Evolutionary conservation across 1,140 invertebrate species (phyloP).

Genomic region (Lasioglossum baleicum): DNA sequence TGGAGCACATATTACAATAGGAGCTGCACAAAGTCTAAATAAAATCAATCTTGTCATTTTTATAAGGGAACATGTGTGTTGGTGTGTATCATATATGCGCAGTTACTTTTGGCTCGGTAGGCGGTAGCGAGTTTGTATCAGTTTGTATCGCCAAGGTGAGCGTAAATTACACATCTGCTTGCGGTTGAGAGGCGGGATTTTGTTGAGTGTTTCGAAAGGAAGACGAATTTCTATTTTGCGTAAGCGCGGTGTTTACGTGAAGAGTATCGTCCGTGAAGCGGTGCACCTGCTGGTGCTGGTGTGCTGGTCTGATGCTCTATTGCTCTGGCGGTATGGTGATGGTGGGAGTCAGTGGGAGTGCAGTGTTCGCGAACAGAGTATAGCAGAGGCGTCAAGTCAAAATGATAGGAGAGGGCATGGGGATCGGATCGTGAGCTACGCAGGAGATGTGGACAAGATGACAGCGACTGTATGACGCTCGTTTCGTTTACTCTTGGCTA

Average conservation of each 20-base stretch:
- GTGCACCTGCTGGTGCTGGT: slow-evolving; percentile 27
- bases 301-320: too few species aligned
- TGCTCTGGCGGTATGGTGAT: too few species aligned
- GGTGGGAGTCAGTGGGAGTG: neutral
- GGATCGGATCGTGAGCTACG: slow-evolving; percentile 62
- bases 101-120: too few species aligned
- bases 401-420: slow-evolving; percentile 47
- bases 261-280: slow-evolving; percentile 23
- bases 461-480: slow-evolving; percentile 60
- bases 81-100: too few species aligned
- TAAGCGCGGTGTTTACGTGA: neutral
- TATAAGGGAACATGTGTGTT: too few species aligned
- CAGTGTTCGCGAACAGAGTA: slow-evolving; percentile 35
- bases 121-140: too few species aligned
- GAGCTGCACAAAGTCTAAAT: too few species aligned
- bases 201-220: slow-evolving; percentile 8
- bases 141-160: neutral
- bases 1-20: too few species aligned
- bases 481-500: slow-evolving; percentile 22
- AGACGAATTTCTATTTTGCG: slow-evolving; percentile 35
- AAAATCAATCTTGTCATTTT: too few species aligned
- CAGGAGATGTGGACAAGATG: slow-evolving; percentile 66
- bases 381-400: slow-evolving; percentile 53
- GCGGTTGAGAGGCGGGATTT: neutral
- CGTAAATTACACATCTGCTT: neutral